phyloP scores from a whole-genome alignment of 2,113 vertebrate species.

The Anolis sagrei region DNA sequence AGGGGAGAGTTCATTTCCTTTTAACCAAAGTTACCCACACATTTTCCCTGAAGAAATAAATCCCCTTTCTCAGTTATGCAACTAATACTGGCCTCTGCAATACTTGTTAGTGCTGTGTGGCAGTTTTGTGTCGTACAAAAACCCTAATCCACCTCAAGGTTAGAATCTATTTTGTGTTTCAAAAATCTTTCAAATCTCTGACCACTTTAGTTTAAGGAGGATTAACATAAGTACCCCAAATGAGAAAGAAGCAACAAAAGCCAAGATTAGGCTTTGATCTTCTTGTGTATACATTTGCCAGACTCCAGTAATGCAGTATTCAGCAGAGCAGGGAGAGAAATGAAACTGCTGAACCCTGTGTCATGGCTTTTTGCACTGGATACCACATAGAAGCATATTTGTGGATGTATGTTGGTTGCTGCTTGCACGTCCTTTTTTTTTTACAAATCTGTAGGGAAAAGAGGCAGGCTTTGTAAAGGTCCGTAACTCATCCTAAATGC shows the following conservation, averaged over 20 bases:
- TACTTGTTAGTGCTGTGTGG: conserved; percentile 61
- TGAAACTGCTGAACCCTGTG: conserved; percentile 24
- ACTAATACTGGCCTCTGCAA: conserved; percentile 51
- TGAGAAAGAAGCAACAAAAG: conserved; percentile 63
- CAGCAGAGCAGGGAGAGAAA: conserved; percentile 39
- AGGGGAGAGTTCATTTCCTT: conserved; percentile 45
- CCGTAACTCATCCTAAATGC: conserved; percentile 8
- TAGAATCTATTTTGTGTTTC: conserved; percentile 68
- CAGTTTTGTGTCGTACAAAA: conserved; percentile 64
- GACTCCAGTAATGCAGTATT: conserved; percentile 45
- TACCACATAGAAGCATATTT: conserved; percentile 33
- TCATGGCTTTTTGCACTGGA: conserved; percentile 26
- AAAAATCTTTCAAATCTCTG: conserved; percentile 67
- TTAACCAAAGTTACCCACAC: conserved; percentile 51
- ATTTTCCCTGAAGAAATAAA: conserved; percentile 54
- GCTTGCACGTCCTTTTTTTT: not conserved
- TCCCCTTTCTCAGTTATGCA: conserved; percentile 49
- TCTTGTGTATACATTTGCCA: conserved; percentile 69
- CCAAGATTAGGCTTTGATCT: conserved; percentile 72
- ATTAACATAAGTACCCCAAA: conserved; percentile 68
- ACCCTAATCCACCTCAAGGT: conserved; percentile 64
- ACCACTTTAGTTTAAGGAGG: conserved; percentile 64
- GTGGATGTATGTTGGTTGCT: not conserved
- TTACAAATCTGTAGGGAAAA: conserved; percentile 2
- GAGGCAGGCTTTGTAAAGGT: not conserved